Evolutionary conservation across 2,797 vertebrate species (phyloP).

Genomic region (Pseudomugil tenellus): DNA sequence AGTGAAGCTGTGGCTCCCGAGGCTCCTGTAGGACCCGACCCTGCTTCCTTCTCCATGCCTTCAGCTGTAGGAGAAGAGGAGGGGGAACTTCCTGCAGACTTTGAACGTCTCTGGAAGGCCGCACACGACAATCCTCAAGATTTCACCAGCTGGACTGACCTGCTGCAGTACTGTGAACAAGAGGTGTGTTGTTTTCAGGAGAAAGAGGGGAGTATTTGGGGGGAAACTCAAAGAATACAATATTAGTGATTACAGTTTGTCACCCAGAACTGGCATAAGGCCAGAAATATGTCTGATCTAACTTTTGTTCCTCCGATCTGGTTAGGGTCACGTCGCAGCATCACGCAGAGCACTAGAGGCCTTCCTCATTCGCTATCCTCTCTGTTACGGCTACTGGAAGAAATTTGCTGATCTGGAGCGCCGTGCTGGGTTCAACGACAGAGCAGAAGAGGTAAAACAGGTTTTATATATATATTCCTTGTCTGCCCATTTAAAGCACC

Average conservation of each 20-base stretch:
- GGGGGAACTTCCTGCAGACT: constrained; percentile 79
- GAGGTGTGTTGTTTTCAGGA: constrained; percentile 73
- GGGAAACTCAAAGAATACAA: background rate
- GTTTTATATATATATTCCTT: background rate
- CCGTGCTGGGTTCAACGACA: constrained; percentile 72
- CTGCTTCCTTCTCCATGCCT: constrained; percentile 44
- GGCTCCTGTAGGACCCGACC: constrained; percentile 13
- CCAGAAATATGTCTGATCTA: background rate
- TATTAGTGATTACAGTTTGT: background rate
- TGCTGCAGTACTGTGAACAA: constrained; percentile 88
- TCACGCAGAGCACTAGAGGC: constrained; percentile 83
- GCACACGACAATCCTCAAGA: constrained; percentile 82
- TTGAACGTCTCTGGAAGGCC: constrained; percentile 83
- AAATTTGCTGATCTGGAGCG: constrained; percentile 88
- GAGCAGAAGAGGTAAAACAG: constrained; percentile 83
- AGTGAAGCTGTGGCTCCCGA: constrained; percentile 23
- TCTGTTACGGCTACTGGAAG: constrained; percentile 92
- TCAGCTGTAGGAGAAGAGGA: constrained; percentile 72
- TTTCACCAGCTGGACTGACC: constrained; percentile 86
- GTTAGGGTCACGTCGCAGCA: constrained; percentile 80
- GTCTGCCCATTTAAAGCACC: background rate
- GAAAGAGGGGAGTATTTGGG: too few relatives aligned
- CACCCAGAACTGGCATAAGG: background rate
- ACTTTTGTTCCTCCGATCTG: constrained; percentile 8
- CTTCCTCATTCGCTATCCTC: constrained; percentile 85